Evolutionary conservation across 1,140 invertebrate genomes (phyloP).

Genomic region (Lepidurus packardi): DNA sequence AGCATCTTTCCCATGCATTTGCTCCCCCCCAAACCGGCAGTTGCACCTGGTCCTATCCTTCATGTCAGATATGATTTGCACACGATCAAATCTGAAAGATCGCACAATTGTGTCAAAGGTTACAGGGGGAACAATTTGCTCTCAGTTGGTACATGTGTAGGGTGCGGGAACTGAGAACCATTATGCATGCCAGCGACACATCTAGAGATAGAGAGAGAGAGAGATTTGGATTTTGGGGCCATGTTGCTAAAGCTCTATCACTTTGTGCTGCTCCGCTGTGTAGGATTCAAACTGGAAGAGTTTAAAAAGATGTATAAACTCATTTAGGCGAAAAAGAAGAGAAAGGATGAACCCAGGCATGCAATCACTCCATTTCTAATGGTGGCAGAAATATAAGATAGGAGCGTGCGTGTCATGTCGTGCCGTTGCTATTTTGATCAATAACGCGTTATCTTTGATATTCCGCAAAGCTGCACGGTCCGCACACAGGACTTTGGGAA

Average conservation of each 20-base stretch:
- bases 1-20: neutral
- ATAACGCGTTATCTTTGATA: neutral
- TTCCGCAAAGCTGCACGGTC: neutral
- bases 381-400: neutral
- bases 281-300: neutral
- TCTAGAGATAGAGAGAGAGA: neutral
- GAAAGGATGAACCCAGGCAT: neutral
- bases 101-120: neutral
- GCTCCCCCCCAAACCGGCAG: neutral
- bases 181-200: neutral
- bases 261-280: neutral
- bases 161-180: neutral
- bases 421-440: neutral
- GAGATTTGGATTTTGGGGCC: neutral
- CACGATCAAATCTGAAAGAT: neutral
- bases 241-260: neutral
- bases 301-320: neutral
- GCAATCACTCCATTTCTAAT: neutral
- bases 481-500: neutral
- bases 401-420: neutral
- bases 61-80: neutral
- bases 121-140: neutral
- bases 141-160: neutral
- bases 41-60: neutral
- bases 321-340: neutral